Conservation (phyloP, 1,140 invertebrate species). For the Ectropis grisescens region DNA sequence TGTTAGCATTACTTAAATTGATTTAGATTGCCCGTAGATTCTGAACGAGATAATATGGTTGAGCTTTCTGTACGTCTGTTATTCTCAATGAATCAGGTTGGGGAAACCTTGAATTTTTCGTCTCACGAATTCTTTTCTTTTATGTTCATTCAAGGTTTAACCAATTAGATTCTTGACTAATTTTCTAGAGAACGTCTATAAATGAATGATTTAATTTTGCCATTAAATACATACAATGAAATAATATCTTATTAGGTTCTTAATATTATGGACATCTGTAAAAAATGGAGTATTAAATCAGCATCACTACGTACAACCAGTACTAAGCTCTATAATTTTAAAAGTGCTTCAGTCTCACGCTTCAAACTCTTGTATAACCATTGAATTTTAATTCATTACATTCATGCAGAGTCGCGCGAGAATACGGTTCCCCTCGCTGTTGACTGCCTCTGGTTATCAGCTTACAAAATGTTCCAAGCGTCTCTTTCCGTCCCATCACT, state of each 20-base stretch:
- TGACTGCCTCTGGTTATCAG: conserved; percentile 64
- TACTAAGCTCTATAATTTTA: conserved; percentile 2
- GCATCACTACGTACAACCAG: no score
- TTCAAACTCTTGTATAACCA: conserved; percentile 39
- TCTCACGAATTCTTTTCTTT: conserved; percentile 40
- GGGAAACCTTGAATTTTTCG: conserved; percentile 29
- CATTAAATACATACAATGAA: no score
- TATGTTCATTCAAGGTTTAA: conserved; percentile 27
- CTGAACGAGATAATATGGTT: conserved; percentile 10
- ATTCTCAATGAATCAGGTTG: conserved; percentile 32
- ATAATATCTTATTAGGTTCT: no score
- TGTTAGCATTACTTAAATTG: conserved; percentile 7
- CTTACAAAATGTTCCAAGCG: conserved; percentile 62
- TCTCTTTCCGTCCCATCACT: conserved; percentile 40
- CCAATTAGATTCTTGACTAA: no score
- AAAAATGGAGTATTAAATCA: no score
- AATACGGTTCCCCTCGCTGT: conserved; percentile 66
- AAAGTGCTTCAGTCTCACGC: conserved; percentile 40
- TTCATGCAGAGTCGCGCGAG: conserved; percentile 61
- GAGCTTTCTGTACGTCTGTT: conserved; percentile 31
- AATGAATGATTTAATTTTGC: no score
- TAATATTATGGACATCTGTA: no score
- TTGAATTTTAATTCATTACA: conserved; percentile 68
- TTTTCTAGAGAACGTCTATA: no score
- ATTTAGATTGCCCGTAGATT: conserved; percentile 17